Evolutionary conservation across 2,113 vertebrate genomes (phyloP).

Genomic region (Pachyramphus minor): DNA sequence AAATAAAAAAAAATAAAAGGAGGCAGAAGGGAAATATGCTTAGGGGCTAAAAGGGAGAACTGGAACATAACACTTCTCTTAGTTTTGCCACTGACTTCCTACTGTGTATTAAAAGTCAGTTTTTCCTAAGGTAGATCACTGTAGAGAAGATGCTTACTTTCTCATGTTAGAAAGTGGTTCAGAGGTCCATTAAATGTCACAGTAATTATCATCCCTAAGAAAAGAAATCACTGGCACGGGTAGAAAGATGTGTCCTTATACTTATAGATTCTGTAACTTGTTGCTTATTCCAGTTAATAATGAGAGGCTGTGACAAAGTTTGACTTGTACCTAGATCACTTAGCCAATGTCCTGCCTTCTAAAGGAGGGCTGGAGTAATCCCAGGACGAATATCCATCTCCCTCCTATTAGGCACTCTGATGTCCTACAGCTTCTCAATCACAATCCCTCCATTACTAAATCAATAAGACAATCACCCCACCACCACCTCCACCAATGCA

Average conservation of each 20-base stretch:
- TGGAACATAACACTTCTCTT: neutral
- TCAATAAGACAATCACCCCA: neutral
- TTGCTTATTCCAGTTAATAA: neutral
- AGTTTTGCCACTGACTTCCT: neutral
- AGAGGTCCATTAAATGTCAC: neutral
- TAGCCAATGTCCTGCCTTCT: neutral
- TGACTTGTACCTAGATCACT: neutral
- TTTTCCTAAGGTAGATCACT: neutral
- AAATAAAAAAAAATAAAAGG: neutral
- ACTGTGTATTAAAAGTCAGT: neutral
- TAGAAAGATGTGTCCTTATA: neutral
- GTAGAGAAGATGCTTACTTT: neutral
- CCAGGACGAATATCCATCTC: neutral
- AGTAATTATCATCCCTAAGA: neutral
- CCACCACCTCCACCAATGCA: neutral
- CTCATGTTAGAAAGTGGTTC: neutral
- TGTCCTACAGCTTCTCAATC: slow-evolving; percentile 31
- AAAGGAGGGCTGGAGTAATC: neutral
- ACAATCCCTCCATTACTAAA: slow-evolving; percentile 11
- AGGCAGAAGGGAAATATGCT: neutral
- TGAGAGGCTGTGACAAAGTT: neutral
- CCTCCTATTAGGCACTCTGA: neutral
- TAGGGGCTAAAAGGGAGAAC: neutral
- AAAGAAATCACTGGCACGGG: neutral
- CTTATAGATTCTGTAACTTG: neutral